phyloP scores from a whole-genome alignment of 2,888 invertebrate species.

The Hemithea aestivaria region DNA sequence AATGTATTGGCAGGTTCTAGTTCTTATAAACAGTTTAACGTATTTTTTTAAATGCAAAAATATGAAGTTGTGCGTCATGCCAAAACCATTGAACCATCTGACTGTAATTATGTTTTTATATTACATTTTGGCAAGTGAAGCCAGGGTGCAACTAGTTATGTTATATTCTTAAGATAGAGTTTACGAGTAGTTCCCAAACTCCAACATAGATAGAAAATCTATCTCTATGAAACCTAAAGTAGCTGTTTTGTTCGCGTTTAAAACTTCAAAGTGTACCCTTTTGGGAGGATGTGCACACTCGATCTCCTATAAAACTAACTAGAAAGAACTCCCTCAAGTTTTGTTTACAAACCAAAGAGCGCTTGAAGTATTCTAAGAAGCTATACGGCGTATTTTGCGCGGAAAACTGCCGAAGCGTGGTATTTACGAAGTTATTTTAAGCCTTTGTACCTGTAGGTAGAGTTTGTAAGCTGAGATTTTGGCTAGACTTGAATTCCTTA shows the following conservation, averaged over 20 bases:
- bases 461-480: slow-evolving; percentile 7
- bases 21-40: too few relatives aligned
- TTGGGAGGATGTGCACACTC: slow-evolving; percentile 8
- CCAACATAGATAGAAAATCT: slow-evolving; percentile 2
- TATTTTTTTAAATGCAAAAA: too few relatives aligned
- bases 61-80: too few relatives aligned
- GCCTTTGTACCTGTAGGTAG: slow-evolving; percentile 9
- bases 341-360: slow-evolving; percentile 18
- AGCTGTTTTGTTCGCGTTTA: slow-evolving; percentile 9
- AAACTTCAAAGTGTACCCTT: slow-evolving; percentile 9
- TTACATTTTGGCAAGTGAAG: too few relatives aligned
- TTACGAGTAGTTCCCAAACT: not conserved
- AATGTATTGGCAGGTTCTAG: too few relatives aligned
- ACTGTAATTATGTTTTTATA: too few relatives aligned
- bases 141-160: too few relatives aligned
- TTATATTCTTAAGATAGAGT: too few relatives aligned
- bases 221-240: slow-evolving; percentile 1
- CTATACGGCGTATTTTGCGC: slow-evolving; percentile 15
- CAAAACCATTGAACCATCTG: too few relatives aligned
- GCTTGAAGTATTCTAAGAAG: slow-evolving; percentile 19
- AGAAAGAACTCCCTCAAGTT: slow-evolving; percentile 15
- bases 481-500: too few relatives aligned
- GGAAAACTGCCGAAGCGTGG: slow-evolving; percentile 15
- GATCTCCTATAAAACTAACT: slow-evolving; percentile 14
- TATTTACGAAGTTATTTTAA: slow-evolving; percentile 16